Conservation (phyloP, 2,888 invertebrate species). For the Norana najaformis region DNA sequence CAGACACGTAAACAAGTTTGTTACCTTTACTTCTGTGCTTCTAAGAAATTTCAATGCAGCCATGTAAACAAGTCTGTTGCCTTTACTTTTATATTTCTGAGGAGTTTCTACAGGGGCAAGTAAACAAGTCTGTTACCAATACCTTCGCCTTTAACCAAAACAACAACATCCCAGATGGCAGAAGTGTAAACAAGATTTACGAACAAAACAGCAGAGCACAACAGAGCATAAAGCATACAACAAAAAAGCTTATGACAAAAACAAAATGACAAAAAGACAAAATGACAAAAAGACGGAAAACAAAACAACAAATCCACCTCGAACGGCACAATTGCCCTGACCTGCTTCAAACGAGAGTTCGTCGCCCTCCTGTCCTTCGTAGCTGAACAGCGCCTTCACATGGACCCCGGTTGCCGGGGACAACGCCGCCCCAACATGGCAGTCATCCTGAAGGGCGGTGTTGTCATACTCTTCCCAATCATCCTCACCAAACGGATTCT, state of each 20-base stretch:
- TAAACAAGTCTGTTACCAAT: not conserved
- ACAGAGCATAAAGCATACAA: no score
- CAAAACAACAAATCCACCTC: not conserved
- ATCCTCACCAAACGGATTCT: constrained; percentile 32
- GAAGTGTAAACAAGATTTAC: not conserved
- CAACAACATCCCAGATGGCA: not conserved
- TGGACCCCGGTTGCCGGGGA: constrained; percentile 68
- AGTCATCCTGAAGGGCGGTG: constrained; percentile 27
- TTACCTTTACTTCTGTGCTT: no score
- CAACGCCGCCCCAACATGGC: not conserved
- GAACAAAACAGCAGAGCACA: not conserved
- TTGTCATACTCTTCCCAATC: constrained; percentile 32
- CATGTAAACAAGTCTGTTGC: not conserved
- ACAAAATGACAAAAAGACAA: not conserved
- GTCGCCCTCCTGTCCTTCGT: constrained; percentile 94
- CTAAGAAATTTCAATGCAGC: not conserved
- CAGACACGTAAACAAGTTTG: no score
- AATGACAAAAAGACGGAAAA: not conserved
- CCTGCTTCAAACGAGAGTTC: constrained; percentile 95
- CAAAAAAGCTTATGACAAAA: not conserved
- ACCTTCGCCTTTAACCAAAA: not conserved
- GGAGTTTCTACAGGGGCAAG: not conserved
- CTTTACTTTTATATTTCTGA: not conserved
- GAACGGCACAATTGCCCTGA: constrained; percentile 60
- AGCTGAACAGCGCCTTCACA: constrained; percentile 92